Conservation (phyloP, 2,888 invertebrate species). For the Limnephilus marmoratus region DNA sequence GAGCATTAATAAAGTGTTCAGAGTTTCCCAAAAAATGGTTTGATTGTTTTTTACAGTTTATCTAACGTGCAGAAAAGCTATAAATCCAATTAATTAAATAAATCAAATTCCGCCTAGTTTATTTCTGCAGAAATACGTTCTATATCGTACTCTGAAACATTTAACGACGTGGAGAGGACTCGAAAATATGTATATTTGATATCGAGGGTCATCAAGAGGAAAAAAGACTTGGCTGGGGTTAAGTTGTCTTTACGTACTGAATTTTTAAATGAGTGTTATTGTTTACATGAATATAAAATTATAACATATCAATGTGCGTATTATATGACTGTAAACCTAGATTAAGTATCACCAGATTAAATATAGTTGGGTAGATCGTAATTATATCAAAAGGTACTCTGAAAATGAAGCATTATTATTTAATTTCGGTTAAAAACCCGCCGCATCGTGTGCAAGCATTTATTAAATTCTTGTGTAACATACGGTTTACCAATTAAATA, state of each 20-base stretch:
- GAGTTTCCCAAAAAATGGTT: neutral
- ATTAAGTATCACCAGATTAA: conserved; percentile 3
- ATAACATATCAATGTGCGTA: conserved; percentile 23
- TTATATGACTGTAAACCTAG: conserved; percentile 39
- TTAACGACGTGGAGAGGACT: neutral
- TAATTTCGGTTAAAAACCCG: neutral
- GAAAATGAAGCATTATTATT: neutral
- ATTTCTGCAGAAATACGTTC: neutral
- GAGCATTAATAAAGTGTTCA: no score
- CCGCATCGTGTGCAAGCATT: neutral
- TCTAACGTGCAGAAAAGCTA: neutral
- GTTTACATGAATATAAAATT: conserved; percentile 26
- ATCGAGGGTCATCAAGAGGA: neutral
- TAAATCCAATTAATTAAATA: no score
- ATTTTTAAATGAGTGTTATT: conserved; percentile 31
- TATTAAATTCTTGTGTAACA: neutral
- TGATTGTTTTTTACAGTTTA: neutral
- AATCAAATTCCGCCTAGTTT: neutral
- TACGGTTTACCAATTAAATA: neutral
- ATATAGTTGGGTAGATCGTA: neutral
- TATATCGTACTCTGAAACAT: neutral
- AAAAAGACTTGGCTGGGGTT: conserved; percentile 18
- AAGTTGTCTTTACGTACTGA: conserved; percentile 36
- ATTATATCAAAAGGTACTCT: no score
- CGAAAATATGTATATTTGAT: neutral